phyloP scores from a whole-genome alignment of 2,888 invertebrate genomes.

The Noctua comes region DNA sequence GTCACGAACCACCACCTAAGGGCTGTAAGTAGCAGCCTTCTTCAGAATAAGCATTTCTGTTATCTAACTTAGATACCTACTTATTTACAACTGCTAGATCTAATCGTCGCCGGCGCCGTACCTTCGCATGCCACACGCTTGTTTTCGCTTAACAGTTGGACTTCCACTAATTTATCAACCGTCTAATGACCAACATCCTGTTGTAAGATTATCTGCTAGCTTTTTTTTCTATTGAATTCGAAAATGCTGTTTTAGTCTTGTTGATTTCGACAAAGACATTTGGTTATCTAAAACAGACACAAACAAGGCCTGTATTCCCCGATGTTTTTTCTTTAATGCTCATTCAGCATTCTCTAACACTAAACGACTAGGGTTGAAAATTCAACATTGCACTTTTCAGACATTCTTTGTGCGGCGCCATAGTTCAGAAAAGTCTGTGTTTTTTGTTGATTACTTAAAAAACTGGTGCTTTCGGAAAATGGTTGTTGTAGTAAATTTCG shows the following conservation, averaged over 20 bases:
- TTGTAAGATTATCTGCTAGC: not conserved
- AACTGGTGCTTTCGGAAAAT: no score
- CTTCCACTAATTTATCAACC: constrained; percentile 47
- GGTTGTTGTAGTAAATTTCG: no score
- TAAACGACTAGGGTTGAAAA: not conserved
- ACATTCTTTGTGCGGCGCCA: not conserved
- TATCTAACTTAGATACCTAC: constrained; percentile 33
- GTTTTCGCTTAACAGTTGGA: constrained; percentile 33
- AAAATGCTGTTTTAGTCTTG: not conserved
- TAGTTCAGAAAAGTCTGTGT: not conserved
- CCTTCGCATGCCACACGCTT: constrained; percentile 59
- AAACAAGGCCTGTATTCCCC: not conserved
- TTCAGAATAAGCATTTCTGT: constrained; percentile 30
- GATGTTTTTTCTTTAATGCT: not conserved
- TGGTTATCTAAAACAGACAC: not conserved
- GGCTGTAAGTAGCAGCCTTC: constrained; percentile 7
- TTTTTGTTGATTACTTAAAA: no score
- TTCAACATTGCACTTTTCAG: not conserved
- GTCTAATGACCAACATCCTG: constrained; percentile 48
- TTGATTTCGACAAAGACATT: not conserved
- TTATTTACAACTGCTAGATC: constrained; percentile 54
- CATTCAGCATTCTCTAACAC: not conserved
- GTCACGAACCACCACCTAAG: not conserved
- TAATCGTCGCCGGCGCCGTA: constrained; percentile 35
- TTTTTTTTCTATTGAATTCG: constrained; percentile 2